phyloP scores from a whole-genome alignment of 2,797 vertebrate genomes.

The Muraenolepis orangiensis region DNA sequence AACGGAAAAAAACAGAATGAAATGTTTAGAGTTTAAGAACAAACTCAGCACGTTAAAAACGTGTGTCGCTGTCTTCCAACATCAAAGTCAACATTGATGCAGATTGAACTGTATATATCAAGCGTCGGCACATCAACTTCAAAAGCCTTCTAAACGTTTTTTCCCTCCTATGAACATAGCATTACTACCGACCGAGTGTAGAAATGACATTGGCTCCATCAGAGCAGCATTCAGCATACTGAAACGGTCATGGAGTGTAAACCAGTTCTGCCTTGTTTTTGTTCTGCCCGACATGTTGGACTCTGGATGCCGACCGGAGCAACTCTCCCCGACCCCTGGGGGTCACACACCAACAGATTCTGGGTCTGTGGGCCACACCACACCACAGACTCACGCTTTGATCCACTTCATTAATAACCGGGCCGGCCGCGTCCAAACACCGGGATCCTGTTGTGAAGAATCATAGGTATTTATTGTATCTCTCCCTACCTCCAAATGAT shows the following conservation, averaged over 20 bases:
- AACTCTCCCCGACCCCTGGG: too few relatives aligned
- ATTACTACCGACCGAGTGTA: background rate
- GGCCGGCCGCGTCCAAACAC: constrained; percentile 32
- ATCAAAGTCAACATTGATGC: background rate
- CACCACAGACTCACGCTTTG: constrained; percentile 28
- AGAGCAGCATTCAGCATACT: background rate
- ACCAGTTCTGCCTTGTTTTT: background rate
- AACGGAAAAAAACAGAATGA: constrained; percentile 26
- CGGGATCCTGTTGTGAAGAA: constrained; percentile 37
- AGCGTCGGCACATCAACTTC: background rate
- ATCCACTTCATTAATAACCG: constrained; percentile 35
- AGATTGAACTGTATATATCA: background rate
- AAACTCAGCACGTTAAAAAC: constrained; percentile 5
- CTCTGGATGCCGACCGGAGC: too few relatives aligned
- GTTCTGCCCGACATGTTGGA: constrained; percentile 44
- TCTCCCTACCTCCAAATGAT: constrained; percentile 44
- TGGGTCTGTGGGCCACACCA: constrained; percentile 53
- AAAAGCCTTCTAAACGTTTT: background rate
- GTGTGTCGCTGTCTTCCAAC: background rate
- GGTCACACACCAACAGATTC: constrained; percentile 51
- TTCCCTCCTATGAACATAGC: background rate
- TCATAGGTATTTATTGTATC: constrained; percentile 44
- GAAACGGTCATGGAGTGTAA: background rate
- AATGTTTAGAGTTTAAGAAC: constrained; percentile 14
- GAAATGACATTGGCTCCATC: background rate